These are phyloP conservation scores for Ptiloglossa arizonensis DNA, from an alignment of 1,140 invertebrate genomes.

Conservation along the genomic window DNA sequence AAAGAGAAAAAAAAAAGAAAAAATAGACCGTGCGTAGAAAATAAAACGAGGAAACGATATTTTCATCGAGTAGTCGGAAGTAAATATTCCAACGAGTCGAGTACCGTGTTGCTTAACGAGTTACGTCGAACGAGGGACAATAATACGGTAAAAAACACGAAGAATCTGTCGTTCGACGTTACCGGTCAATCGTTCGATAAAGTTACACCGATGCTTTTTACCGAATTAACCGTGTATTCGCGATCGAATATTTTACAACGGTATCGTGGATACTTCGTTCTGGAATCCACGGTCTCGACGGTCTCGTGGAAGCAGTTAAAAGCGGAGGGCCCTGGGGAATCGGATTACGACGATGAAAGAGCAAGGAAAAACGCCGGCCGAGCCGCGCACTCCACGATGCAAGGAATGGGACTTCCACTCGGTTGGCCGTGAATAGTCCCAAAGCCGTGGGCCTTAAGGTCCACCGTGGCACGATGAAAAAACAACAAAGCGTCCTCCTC, in stretches of 20 bases:
- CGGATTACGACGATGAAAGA: conserved; percentile 52
- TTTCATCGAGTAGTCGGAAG: too few species aligned
- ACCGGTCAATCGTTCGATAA: too few species aligned
- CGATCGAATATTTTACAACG: neutral
- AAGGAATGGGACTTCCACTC: conserved; percentile 77
- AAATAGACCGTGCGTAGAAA: too few species aligned
- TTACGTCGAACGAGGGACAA: too few species aligned
- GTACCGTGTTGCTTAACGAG: too few species aligned
- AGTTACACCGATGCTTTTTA: too few species aligned
- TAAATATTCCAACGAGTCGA: too few species aligned
- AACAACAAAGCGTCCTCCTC: conserved; percentile 74
- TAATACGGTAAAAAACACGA: too few species aligned
- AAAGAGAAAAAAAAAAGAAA: too few species aligned
- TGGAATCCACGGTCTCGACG: neutral
- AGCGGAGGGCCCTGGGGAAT: conserved; percentile 28
- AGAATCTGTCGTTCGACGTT: too few species aligned
- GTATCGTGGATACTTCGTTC: neutral
- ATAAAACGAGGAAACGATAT: too few species aligned
- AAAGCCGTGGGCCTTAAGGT: conserved; percentile 60
- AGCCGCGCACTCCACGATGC: conserved; percentile 4
- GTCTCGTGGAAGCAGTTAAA: conserved; percentile 13
- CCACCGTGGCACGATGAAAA: conserved; percentile 67
- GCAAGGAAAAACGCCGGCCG: conserved; percentile 21
- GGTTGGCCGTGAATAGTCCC: conserved; percentile 71
- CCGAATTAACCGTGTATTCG: too few species aligned